Evolutionary conservation across 2,888 invertebrate species (phyloP), one percentile per base, ranked within the genome.

Genomic region (Scrobipalpa atriplicella): DNA sequence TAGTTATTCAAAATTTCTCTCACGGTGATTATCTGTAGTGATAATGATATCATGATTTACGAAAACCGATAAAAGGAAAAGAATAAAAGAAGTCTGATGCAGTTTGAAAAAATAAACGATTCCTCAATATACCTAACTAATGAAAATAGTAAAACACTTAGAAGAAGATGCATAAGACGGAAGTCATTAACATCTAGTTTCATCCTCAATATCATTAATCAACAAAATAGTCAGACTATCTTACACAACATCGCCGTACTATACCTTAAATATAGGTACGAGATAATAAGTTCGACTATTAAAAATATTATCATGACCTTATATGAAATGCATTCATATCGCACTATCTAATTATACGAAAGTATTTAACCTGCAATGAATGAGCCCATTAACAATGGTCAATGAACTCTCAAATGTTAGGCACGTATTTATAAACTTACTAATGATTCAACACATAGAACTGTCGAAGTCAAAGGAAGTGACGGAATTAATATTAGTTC

Each of bases 351-450:
- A 58, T 58, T 58, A 38, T 58, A 58, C 38, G 29, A 58, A 29
- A 58, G 36, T 58, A 38, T 38, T 58, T 62, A 56, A 66, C 62
- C 52, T 52, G 41, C 64, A 65, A 66, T 66, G 68, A 68, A 68
- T 66, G 66, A 10, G 58, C n/a, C 56, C 65, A 66, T 66, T 68
- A 68, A 68, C 68, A 68, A 68, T 68, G 62, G 68, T 66, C 68
- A 62, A 61, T 38, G 68, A 68, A 66, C 68, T 65, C 39, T 52
- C 62, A 43, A 56, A 65, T 65, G 56, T 29, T 56, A 52, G 21
- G 18, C 54, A 56, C 18, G 65, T 65, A 58, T 65, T 65, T 56
- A 65, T 65, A 65, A 65, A 65, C 58, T 58, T 51, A 13, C 52
- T 64, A 64, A 64, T 64, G 54, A 64, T 39, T 64, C 39, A 39